Base-by-base conservation (phyloP, 2,113 vertebrate genomes). In the Trematomus loennbergii region DNA sequence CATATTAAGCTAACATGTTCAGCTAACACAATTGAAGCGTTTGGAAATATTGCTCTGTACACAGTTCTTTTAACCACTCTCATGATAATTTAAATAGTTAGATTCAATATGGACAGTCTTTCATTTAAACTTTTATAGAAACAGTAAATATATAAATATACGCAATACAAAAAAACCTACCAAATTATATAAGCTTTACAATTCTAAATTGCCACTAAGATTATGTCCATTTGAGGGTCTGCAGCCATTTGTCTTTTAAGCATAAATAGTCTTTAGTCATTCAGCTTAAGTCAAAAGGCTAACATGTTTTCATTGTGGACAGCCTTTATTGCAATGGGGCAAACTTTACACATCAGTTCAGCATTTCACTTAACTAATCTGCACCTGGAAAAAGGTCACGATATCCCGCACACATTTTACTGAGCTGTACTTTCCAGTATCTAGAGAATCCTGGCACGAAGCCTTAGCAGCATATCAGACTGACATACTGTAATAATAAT, bases 381-480 rank as follows among this genome's bases (percentile, higher is more conserved):
- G 43, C 59, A 16, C 22, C 46, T 53, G 13, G 33, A 10, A 43
- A 5, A 12, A n/a, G 4, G 17, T 29, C 18, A 33, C 25, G 10
- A 53, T 20, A 8, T 25, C 17, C 40, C 20, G 45, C 54, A 40
- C 2, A 0, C 0, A 15, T n/a, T 25, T 22, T 1, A 53, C 13
- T 13, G 12, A 9, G 29, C 50, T 48, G 9, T 1, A 18, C 46
- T 16, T 1, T 45, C 22, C 12, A 0, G 13, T 13, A 13, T 22
- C 5, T 9, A 33, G 12, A 52, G 13, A 52, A 50, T 9, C 12
- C 4, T 17, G 11, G 15, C 64, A 48, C 33, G 48, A 66, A 77
- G 67, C 36, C 46, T 50, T 8, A 36, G 46, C 61, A 25, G 49
- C 64, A 62, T 68, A 73, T 68, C 75, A 83, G n/a, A 12, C 48